These are phyloP conservation scores for Myopa testacea DNA, from an alignment of 2,888 invertebrate species.

Conservation along the genomic window DNA sequence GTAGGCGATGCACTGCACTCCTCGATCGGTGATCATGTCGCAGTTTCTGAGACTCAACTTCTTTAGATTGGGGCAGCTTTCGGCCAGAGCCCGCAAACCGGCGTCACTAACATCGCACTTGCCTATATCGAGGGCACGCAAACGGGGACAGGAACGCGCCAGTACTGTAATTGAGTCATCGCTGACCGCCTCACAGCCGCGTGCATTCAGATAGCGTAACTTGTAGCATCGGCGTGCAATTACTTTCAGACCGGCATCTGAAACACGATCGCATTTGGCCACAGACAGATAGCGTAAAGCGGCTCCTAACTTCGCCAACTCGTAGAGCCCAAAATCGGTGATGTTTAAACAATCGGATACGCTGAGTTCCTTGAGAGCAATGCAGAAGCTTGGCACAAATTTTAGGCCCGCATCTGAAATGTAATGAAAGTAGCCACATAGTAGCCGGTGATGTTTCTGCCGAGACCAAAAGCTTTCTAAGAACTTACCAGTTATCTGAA, in stretches of 20 bases:
- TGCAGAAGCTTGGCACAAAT: constrained; percentile 90
- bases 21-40: constrained; percentile 90
- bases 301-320: constrained; percentile 87
- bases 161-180: constrained; percentile 90
- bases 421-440: neutral
- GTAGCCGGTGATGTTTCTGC: neutral
- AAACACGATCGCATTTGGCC: constrained; percentile 92
- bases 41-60: constrained; percentile 91
- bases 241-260: constrained; percentile 89
- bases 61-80: constrained; percentile 90
- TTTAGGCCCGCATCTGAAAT: constrained; percentile 84
- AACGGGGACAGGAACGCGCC: constrained; percentile 85
- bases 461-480: neutral
- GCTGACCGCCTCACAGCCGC: constrained; percentile 94
- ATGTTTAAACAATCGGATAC: constrained; percentile 91
- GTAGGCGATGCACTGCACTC: constrained; percentile 88
- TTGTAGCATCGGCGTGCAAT: constrained; percentile 90
- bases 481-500: constrained; percentile 83
- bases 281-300: constrained; percentile 92
- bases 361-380: constrained; percentile 84
- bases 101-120: constrained; percentile 95
- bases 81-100: constrained; percentile 86
- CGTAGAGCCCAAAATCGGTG: constrained; percentile 91
- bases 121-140: constrained; percentile 89
- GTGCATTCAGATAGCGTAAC: constrained; percentile 87